Evolutionary conservation across 1,140 invertebrate species (phyloP).

Genomic region (Aporrectodea caliginosa): DNA sequence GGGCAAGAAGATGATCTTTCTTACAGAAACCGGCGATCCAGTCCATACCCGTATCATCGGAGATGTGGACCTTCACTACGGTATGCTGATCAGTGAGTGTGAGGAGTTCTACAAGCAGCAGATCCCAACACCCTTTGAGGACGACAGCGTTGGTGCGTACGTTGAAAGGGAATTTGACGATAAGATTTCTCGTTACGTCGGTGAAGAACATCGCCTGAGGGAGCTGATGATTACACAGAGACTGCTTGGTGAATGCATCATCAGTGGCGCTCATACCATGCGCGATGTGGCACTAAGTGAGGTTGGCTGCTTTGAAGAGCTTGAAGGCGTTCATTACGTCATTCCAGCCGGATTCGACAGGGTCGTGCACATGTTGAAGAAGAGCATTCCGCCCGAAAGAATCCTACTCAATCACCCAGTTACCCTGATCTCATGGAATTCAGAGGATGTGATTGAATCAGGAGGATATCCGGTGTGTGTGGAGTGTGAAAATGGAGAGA

Average conservation of each 20-base stretch:
- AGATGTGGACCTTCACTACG: slow-evolving; percentile 50
- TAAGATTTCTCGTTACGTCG: slow-evolving; percentile 59
- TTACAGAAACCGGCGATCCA: slow-evolving; percentile 44
- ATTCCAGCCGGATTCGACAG: slow-evolving; percentile 83
- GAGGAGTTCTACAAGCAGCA: slow-evolving; percentile 50
- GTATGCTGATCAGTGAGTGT: slow-evolving; percentile 47
- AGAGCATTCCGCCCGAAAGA: slow-evolving; percentile 69
- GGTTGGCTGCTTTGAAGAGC: slow-evolving; percentile 84
- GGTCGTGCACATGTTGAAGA: slow-evolving; percentile 74
- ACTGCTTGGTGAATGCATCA: slow-evolving; percentile 84
- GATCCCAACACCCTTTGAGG: slow-evolving; percentile 45
- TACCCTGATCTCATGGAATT: slow-evolving; percentile 60
- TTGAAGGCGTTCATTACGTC: slow-evolving; percentile 88
- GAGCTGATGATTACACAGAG: slow-evolving; percentile 84
- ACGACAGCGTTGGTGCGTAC: slow-evolving; percentile 81
- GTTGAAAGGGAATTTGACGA: slow-evolving; percentile 78
- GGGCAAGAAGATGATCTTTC: slow-evolving; percentile 44
- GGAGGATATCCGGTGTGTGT: slow-evolving; percentile 47
- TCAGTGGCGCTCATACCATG: slow-evolving; percentile 66
- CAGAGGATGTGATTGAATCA: slow-evolving; percentile 58
- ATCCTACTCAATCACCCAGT: slow-evolving; percentile 66
- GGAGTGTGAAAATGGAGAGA: slow-evolving; percentile 65
- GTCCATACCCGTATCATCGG: slow-evolving; percentile 43
- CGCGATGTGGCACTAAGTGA: slow-evolving; percentile 61
- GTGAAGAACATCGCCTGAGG: slow-evolving; percentile 71